A percentile compares a stretch with the other conserved stretches of the same genome.
Evolutionary conservation across 2,113 vertebrate species (phyloP).

Genomic region (Chloebia gouldiae): DNA sequence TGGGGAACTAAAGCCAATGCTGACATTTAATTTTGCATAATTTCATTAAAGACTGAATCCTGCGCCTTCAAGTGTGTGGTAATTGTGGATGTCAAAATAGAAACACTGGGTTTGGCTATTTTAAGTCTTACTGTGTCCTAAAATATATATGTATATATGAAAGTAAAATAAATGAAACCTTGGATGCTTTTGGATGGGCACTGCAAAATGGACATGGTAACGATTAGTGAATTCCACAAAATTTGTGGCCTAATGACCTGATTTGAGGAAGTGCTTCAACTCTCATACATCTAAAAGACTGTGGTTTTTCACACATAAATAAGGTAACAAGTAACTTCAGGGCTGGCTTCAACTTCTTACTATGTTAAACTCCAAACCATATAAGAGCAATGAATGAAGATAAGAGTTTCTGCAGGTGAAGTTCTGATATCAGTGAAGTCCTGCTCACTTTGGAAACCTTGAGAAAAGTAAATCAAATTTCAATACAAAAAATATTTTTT

Average conservation of each 20-base stretch:
- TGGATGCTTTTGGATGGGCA: background rate
- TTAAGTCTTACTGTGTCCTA: background rate
- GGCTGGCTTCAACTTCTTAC: background rate
- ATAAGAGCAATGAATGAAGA: background rate
- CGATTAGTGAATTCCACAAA: background rate
- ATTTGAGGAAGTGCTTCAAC: background rate
- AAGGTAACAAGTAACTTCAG: background rate
- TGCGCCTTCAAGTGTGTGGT: background rate
- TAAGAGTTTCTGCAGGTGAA: background rate
- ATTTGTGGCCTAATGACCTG: background rate
- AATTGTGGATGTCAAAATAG: background rate
- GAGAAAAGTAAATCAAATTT: background rate
- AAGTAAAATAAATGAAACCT: background rate
- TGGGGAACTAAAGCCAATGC: background rate
- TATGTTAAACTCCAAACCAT: background rate
- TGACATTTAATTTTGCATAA: background rate
- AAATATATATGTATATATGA: too few relatives aligned
- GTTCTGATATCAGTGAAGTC: background rate
- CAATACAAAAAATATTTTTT: background rate
- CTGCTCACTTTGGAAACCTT: background rate
- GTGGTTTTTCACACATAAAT: background rate
- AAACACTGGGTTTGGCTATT: background rate
- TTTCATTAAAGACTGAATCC: background rate
- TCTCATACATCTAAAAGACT: background rate
- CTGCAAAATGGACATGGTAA: background rate